Evolutionary conservation across 2,888 invertebrate species (phyloP).

Genomic region (Oasisia sp.): DNA sequence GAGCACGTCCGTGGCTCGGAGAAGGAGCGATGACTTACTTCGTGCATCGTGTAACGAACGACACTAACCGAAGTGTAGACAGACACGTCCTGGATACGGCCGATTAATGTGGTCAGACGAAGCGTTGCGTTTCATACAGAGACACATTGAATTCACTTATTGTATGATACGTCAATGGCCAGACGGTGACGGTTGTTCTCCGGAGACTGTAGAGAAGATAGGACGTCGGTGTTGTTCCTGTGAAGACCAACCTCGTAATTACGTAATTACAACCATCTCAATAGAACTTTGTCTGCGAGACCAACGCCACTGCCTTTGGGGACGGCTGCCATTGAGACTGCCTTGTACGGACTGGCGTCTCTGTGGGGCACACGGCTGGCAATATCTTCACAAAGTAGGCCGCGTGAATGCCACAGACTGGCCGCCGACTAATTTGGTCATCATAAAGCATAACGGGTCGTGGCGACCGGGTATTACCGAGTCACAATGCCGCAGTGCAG

Average conservation of each 20-base stretch:
- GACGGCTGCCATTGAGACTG: background rate
- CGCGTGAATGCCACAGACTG: background rate
- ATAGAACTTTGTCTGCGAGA: too few species aligned
- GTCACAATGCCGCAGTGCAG: background rate
- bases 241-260: background rate
- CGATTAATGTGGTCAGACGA: background rate
- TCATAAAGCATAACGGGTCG: background rate
- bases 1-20: background rate
- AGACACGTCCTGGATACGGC: background rate
- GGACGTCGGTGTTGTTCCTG: background rate
- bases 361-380: background rate
- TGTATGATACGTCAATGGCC: background rate
- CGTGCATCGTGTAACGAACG: background rate
- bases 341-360: background rate
- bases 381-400: background rate
- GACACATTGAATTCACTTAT: background rate
- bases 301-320: too few species aligned
- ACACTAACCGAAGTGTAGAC: background rate
- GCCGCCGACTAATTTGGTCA: background rate
- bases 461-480: background rate
- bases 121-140: background rate
- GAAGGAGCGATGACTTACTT: background rate
- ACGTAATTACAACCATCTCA: background rate
- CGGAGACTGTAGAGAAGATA: background rate
- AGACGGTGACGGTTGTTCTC: background rate